Base-by-base conservation (phyloP, 2,888 invertebrate genomes). In the Nasonia oneida region DNA sequence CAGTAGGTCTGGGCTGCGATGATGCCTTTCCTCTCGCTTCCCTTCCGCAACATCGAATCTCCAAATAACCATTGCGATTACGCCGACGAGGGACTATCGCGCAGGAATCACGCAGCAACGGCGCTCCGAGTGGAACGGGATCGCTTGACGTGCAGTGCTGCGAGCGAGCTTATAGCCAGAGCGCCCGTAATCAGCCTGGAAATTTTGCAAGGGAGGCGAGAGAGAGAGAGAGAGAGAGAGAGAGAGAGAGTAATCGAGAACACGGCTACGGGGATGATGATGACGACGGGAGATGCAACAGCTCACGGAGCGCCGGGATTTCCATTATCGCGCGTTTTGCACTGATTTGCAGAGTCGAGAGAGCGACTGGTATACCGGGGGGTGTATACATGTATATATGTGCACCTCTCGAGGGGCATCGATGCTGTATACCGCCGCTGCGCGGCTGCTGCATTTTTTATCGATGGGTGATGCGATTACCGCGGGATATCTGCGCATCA, bases 41-140 rank as follows among this genome's bases (percentile, higher is more conserved):
- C 12, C 64, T 29, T 12, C 29, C 64, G 42, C 73, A 15, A 29
- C 33, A 71, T 77, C 57, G 42, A 80, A 84, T 84, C 79, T 74
- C 80, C 79, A 42, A 73, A 84, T 79, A 79, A 79, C 79, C 50
- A 74, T 64, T 47, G 74, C 74, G 84, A 80, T 75, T 80, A 80
- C 53, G 37, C 37, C 61, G 77, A n/a, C 57, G 5, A 71, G 75
- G 75, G 64, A 71, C 74, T 39, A n/a, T n/a, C 42, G 42, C 42
- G 47, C 50, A 14, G 74, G 29, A 39, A 82, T 33, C 82, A 53
- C 73, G 14, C 57, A 4, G 47, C 83, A 4, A 33, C 83, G 18
- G 4, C 57, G 57, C 15, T 33, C 64, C 64, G 42, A 37, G 57
- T 33, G 29, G 61, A 15, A 39, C 12, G n/a, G 37, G 61, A 18